These are phyloP conservation scores for Cheumatopsyche charites DNA, from an alignment of 1,140 invertebrate genomes.

Conservation along the genomic window DNA sequence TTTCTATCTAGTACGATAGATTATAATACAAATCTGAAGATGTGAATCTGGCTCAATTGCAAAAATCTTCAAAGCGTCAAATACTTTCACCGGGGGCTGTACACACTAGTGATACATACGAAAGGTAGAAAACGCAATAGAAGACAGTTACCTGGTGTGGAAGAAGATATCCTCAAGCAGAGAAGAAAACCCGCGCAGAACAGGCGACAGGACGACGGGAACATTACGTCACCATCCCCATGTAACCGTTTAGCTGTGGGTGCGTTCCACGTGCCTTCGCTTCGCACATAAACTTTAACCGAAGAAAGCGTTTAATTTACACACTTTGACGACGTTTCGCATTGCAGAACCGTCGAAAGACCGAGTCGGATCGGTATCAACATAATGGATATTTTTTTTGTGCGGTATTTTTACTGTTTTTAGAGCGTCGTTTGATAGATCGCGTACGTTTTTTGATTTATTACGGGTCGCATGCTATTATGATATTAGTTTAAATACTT, in stretches of 20 bases:
- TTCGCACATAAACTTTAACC: constrained; percentile 10
- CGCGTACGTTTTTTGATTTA: constrained; percentile 15
- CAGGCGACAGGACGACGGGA: constrained; percentile 33
- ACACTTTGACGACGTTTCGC: too few species aligned
- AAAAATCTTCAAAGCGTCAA: too few species aligned
- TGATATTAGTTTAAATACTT: constrained; percentile 28
- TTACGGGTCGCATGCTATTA: constrained; percentile 25
- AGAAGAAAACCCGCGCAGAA: constrained; percentile 34
- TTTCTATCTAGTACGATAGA: too few species aligned
- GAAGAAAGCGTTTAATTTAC: neutral
- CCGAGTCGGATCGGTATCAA: too few species aligned
- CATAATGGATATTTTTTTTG: too few species aligned
- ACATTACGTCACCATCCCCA: constrained; percentile 38
- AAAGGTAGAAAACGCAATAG: too few species aligned
- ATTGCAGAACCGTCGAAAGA: too few species aligned
- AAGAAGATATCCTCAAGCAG: constrained; percentile 30
- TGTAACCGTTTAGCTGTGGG: constrained; percentile 14
- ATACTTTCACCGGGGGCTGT: too few species aligned
- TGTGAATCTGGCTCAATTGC: too few species aligned
- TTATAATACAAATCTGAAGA: too few species aligned
- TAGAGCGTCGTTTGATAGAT: neutral
- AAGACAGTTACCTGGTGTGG: constrained; percentile 33
- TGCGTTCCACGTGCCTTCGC: neutral
- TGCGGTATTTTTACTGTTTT: too few species aligned
- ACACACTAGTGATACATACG: too few species aligned